Conservation (phyloP, 2,113 vertebrate species). For the Ondatra zibethicus region DNA sequence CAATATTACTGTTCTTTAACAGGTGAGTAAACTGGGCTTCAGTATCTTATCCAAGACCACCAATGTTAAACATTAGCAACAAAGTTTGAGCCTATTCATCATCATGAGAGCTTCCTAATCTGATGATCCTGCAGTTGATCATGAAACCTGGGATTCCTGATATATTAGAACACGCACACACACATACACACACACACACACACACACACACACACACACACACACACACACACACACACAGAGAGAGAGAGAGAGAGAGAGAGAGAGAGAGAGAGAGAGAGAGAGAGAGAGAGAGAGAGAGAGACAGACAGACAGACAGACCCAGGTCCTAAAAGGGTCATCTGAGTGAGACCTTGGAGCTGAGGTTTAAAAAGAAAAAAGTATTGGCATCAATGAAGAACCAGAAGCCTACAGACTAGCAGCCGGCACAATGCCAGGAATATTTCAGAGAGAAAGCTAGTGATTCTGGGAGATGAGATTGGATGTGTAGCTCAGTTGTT, state of each 20-base stretch:
- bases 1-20: slow-evolving; percentile 5
- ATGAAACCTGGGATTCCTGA: background rate
- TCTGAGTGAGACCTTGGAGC: background rate
- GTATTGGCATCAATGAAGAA: background rate
- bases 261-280: background rate
- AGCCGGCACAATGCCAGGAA: background rate
- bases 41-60: background rate
- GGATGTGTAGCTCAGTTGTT: background rate
- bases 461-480: background rate
- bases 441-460: background rate
- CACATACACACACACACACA: background rate
- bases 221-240: background rate
- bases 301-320: background rate
- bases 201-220: background rate
- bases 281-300: background rate
- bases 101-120: background rate
- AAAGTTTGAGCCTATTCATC: background rate
- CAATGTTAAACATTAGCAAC: background rate
- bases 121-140: background rate
- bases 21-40: background rate
- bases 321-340: background rate
- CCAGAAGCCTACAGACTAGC: background rate
- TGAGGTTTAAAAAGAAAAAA: background rate
- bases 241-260: background rate
- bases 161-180: background rate